phyloP scores from a whole-genome alignment of 1,140 invertebrate species.

The Drosophila ironensis region DNA sequence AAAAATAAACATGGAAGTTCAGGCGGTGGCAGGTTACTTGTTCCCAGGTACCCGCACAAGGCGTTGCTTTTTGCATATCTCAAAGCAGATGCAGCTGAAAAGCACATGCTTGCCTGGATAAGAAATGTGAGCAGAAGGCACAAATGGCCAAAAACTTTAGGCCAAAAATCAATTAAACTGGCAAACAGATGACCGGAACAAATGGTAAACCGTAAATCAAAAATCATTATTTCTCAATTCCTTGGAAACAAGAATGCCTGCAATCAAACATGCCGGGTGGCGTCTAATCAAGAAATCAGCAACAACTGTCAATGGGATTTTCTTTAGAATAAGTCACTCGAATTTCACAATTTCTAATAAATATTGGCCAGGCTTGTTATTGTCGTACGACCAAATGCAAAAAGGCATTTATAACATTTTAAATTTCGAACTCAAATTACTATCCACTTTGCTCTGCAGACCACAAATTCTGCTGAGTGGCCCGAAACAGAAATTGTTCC shows the following conservation, averaged over 20 bases:
- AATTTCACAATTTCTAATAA: slow-evolving; percentile 30
- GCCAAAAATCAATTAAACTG: slow-evolving; percentile 34
- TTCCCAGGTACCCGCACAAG: too few relatives aligned
- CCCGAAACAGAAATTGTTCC: slow-evolving; percentile 4
- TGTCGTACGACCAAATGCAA: slow-evolving; percentile 2
- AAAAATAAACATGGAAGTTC: slow-evolving; percentile 56
- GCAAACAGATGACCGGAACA: not conserved
- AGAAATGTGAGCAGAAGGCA: slow-evolving; percentile 12
- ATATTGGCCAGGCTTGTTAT: slow-evolving; percentile 15
- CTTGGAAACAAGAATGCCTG: not conserved
- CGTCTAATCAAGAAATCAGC: slow-evolving; percentile 33
- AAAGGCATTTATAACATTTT: slow-evolving; percentile 36
- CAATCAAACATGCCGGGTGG: slow-evolving; percentile 12
- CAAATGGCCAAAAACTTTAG: slow-evolving; percentile 2
- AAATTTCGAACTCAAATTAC: slow-evolving; percentile 26
- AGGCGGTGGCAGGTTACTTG: slow-evolving; percentile 1
- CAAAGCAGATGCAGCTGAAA: not conserved
- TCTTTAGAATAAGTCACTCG: slow-evolving; percentile 28
- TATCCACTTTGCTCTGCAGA: slow-evolving; percentile 8
- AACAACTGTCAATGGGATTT: slow-evolving; percentile 62
- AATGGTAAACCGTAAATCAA: slow-evolving; percentile 43
- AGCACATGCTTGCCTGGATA: too few relatives aligned
- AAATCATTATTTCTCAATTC: slow-evolving; percentile 33
- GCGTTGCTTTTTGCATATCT: too few relatives aligned
- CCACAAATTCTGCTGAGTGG: slow-evolving; percentile 37